phyloP scores from a whole-genome alignment of 2,888 invertebrate species.

The Zele albiditarsus region DNA sequence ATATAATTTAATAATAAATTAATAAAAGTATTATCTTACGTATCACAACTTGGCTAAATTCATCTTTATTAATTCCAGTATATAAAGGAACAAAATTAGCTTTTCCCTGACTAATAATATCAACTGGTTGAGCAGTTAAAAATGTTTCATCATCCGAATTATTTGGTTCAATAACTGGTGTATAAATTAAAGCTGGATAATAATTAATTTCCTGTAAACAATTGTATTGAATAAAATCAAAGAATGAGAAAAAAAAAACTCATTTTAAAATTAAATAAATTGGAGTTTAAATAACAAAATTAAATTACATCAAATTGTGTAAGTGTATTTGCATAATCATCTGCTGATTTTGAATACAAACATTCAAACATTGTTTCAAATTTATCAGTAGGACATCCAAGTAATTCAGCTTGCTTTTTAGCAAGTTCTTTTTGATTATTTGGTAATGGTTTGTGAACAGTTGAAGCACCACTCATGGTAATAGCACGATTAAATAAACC shows the following conservation, averaged over 20 bases:
- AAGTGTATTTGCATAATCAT: conserved; percentile 50
- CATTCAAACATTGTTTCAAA: conserved; percentile 76
- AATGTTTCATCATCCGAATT: conserved; percentile 79
- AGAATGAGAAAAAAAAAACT: no score
- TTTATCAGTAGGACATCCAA: conserved; percentile 76
- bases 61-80: conserved; percentile 80
- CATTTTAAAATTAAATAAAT: no score
- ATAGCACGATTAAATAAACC: conserved; percentile 82
- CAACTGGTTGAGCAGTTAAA: conserved; percentile 77
- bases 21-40: conserved; percentile 71
- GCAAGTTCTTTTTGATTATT: conserved; percentile 76
- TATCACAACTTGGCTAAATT: conserved; percentile 78
- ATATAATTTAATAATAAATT: not conserved
- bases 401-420: conserved; percentile 76
- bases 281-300: not conserved
- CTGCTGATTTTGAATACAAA: conserved; percentile 73
- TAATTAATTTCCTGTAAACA: no score
- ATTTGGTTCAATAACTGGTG: conserved; percentile 77
- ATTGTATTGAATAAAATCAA: no score
- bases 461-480: conserved; percentile 79
- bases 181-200: conserved; percentile 7
- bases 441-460: conserved; percentile 75
- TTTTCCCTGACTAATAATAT: conserved; percentile 75
- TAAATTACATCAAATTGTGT: not conserved
- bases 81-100: conserved; percentile 79